Base-by-base conservation (phyloP, 1,140 invertebrate species). In the Druon quercuslanigerum region DNA sequence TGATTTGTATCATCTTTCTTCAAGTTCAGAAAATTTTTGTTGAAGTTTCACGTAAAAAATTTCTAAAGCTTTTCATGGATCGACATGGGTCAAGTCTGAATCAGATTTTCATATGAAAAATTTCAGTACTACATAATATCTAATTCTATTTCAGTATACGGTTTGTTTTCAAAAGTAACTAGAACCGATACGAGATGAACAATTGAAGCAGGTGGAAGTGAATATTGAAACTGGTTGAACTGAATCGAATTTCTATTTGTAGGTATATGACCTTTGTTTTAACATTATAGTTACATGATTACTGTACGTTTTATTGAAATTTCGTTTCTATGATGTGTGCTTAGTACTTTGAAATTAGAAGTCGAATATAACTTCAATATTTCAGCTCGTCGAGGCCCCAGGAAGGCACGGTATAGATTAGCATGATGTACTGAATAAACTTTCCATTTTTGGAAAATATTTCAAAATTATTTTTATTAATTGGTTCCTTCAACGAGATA, bases 261-360 rank as follows among this genome's bases (percentile, higher is more conserved):
- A 17, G n/a, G n/a, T 6, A 17, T n/a, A n/a, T 19, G n/a, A 20
- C 7, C 11, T 25, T 60, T 25, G 17, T 25, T 19, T 60, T 60
- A 19, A 60, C 56, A 60, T 60, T 60, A 60, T 14, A 20, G 56
- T 33, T 14, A 60, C 19, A 60, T 60, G 33, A 14, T 1, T 14
- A 60, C 20, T 60, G 11, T 17, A 11, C 25, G 20, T 60, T 60
- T 60, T 33, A 60, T 19, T 60, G 56, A 60, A 60, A 60, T 60
- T 25, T 60, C 20, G 56, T 5, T 60, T 60, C 25, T 60, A 12
- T 60, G 19, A 25, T 19, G 20, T 25, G 33, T 60, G 13, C 5
- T 19, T 14, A 60, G 56, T 11, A 25, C 9, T 17, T 56, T 56
- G n/a, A 56, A 56, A 17, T 56, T 56, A 19, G 5, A 60, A 20